These are phyloP conservation scores for Patella caerulea DNA, from an alignment of 2,888 invertebrate species.

Conservation along the genomic window DNA sequence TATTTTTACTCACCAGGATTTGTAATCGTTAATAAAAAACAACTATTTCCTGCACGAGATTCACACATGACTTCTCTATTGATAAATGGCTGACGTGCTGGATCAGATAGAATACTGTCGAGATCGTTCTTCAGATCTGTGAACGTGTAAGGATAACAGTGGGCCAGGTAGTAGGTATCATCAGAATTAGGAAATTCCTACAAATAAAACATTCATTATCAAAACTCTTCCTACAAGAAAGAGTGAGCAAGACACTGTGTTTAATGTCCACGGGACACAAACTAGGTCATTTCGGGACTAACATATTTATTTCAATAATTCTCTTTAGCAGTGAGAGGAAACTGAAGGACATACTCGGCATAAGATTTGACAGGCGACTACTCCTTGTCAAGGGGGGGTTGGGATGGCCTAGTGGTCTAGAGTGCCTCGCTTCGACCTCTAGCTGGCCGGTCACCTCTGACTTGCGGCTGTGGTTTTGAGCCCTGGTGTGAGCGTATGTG, in stretches of 20 bases:
- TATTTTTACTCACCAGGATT: conserved; percentile 61
- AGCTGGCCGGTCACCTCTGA: too few species aligned
- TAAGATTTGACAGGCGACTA: too few species aligned
- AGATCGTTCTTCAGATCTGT: conserved; percentile 70
- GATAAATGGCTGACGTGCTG: conserved; percentile 53
- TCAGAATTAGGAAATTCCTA: conserved; percentile 67
- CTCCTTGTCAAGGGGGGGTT: too few species aligned
- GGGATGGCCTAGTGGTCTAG: too few species aligned
- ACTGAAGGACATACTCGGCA: too few species aligned
- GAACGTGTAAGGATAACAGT: conserved; percentile 71
- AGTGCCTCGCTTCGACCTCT: too few species aligned
- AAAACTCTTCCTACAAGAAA: not conserved
- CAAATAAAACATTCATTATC: conserved; percentile 13
- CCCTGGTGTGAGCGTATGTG: too few species aligned
- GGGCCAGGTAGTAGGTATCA: conserved; percentile 69
- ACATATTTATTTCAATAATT: too few species aligned
- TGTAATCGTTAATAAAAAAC: conserved; percentile 69
- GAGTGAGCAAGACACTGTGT: not conserved
- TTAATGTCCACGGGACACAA: too few species aligned
- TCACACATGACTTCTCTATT: conserved; percentile 68
- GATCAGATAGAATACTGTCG: conserved; percentile 57
- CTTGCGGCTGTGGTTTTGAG: too few species aligned
- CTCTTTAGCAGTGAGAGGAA: too few species aligned
- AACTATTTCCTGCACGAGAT: conserved; percentile 70
- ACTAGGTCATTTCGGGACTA: too few species aligned